Conservation (phyloP, 2,888 invertebrate species). For the Hydropsyche betteni region DNA sequence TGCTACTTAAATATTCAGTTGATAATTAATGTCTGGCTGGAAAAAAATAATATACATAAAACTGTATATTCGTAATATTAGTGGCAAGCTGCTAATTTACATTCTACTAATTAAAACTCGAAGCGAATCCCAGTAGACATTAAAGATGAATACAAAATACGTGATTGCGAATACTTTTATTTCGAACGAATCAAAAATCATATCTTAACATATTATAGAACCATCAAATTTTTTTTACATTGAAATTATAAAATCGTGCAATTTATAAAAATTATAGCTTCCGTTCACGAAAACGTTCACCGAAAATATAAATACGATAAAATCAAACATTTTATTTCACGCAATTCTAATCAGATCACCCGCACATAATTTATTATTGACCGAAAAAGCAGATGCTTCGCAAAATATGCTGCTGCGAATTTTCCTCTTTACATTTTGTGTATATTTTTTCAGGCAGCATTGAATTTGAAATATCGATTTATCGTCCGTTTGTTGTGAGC, state of each 20-base stretch:
- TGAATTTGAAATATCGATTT: conserved; percentile 32
- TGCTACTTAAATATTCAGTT: not conserved
- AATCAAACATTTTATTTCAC: too few relatives aligned
- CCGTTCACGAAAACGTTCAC: too few relatives aligned
- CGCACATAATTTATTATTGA: too few relatives aligned
- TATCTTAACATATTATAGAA: too few relatives aligned
- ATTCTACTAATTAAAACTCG: conserved; percentile 3
- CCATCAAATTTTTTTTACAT: too few relatives aligned
- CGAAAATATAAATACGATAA: too few relatives aligned
- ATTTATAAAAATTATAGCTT: too few relatives aligned
- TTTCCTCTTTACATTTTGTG: not conserved
- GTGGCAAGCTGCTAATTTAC: not conserved
- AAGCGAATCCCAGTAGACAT: not conserved
- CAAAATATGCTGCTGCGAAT: not conserved
- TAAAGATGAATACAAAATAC: too few relatives aligned
- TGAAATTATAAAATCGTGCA: too few relatives aligned
- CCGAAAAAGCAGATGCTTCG: not conserved
- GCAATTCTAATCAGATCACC: too few relatives aligned
- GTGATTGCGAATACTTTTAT: too few relatives aligned
- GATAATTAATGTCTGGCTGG: conserved; percentile 12
- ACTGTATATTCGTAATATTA: not conserved
- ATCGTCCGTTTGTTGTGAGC: conserved; percentile 19
- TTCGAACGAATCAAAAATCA: too few relatives aligned
- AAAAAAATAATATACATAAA: not conserved
- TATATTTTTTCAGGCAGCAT: not conserved